These are phyloP conservation scores for Eudasyphora cyanicolor DNA, from an alignment of 2,888 invertebrate genomes.

Conservation along the genomic window DNA sequence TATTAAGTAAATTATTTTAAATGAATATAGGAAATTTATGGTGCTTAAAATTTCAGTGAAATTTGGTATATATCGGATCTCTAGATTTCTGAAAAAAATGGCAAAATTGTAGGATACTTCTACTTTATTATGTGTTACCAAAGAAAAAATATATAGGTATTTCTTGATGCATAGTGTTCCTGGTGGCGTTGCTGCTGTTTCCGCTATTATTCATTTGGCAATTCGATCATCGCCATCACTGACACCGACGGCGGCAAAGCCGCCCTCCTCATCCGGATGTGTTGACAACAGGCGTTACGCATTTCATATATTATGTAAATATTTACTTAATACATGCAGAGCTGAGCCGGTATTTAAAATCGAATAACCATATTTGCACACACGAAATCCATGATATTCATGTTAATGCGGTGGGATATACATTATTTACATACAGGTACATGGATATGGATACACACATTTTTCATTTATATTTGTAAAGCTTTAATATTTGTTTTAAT, in stretches of 20 bases:
- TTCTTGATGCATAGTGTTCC: too few species aligned
- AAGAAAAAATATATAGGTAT: too few species aligned
- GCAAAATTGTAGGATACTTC: too few species aligned
- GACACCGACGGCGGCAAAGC: background rate
- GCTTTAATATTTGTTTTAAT: conserved; percentile 26
- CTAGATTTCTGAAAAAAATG: too few species aligned
- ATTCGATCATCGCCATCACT: conserved; percentile 51
- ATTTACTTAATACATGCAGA: conserved; percentile 72
- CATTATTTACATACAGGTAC: background rate
- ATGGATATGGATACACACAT: background rate
- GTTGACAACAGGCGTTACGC: conserved; percentile 78
- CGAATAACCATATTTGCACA: conserved; percentile 34
- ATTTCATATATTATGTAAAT: conserved; percentile 74
- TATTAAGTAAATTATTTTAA: too few species aligned
- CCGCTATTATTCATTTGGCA: conserved; percentile 59
- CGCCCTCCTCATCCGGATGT: conserved; percentile 69
- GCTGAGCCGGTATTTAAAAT: conserved; percentile 65
- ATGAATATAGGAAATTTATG: too few species aligned
- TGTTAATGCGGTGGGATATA: background rate
- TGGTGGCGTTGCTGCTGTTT: conserved; percentile 43
- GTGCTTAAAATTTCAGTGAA: too few species aligned
- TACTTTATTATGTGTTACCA: too few species aligned
- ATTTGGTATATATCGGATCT: too few species aligned
- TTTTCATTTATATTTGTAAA: conserved; percentile 14
- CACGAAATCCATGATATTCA: background rate